These are phyloP conservation scores for Phytoseiulus persimilis DNA, from an alignment of 2,888 invertebrate genomes.

Conservation along the genomic window DNA sequence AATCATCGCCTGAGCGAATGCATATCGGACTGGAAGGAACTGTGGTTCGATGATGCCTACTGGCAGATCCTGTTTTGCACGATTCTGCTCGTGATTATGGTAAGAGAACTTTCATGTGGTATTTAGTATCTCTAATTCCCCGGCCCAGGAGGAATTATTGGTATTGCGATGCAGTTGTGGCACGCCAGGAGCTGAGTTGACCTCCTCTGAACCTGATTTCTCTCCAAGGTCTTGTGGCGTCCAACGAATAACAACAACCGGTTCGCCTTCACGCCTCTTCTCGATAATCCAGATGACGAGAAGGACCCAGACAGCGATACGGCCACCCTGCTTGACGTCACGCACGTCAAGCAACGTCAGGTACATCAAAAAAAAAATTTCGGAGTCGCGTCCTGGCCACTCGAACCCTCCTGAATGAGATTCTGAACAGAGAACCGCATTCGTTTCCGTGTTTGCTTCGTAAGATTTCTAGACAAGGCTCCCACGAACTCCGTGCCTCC, in stretches of 20 bases:
- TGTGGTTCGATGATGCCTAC: constrained; percentile 89
- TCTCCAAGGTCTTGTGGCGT: constrained; percentile 62
- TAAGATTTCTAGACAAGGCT: too few species aligned
- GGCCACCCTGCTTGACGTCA: constrained; percentile 41
- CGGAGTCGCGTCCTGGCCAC: too few species aligned
- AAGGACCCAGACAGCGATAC: constrained; percentile 53
- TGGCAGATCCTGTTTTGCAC: constrained; percentile 88
- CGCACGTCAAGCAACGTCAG: constrained; percentile 40
- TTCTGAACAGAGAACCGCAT: too few species aligned
- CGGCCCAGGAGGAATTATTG: too few species aligned
- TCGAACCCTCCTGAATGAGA: too few species aligned
- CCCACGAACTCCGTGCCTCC: too few species aligned
- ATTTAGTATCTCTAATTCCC: too few species aligned
- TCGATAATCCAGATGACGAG: constrained; percentile 70
- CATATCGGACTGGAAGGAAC: constrained; percentile 73
- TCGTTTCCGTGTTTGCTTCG: too few species aligned
- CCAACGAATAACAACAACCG: constrained; percentile 92
- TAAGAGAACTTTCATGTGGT: too few species aligned
- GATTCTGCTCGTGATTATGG: constrained; percentile 80
- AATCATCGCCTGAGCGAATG: constrained; percentile 65
- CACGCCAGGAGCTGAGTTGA: neutral
- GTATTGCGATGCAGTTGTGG: too few species aligned
- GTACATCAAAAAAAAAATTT: constrained; percentile 5
- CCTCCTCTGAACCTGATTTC: neutral
- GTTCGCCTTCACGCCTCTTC: constrained; percentile 81